Evolutionary conservation across 1,140 invertebrate species (phyloP).

Genomic region (Argopecten irradians): DNA sequence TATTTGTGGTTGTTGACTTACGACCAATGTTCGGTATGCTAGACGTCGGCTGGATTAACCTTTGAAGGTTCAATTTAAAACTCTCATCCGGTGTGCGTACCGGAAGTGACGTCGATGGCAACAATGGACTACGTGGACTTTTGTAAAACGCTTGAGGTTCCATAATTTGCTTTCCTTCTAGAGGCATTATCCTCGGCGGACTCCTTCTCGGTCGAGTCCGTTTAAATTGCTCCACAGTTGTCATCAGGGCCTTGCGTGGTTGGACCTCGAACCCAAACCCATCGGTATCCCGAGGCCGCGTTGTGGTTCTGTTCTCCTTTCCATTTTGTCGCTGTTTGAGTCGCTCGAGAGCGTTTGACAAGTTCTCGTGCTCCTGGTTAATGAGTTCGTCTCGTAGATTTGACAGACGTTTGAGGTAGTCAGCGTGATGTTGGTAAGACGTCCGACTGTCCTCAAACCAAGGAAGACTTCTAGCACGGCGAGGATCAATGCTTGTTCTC

Average conservation of each 20-base stretch:
- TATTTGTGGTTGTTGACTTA: constrained; percentile 50
- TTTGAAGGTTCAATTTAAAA: constrained; percentile 62
- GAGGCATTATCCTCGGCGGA: constrained; percentile 59
- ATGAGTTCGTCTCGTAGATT: constrained; percentile 65
- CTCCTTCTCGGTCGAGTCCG: constrained; percentile 62
- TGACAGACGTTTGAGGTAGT: constrained; percentile 67
- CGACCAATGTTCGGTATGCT: constrained; percentile 66
- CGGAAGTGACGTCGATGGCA: constrained; percentile 1
- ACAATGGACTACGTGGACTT: constrained; percentile 23
- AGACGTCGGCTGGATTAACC: constrained; percentile 60
- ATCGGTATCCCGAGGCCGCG: constrained; percentile 27
- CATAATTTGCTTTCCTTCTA: constrained; percentile 68
- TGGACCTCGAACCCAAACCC: constrained; percentile 22
- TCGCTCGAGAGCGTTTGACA: constrained; percentile 67
- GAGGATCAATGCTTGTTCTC: constrained; percentile 54
- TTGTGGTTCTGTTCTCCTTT: constrained; percentile 27
- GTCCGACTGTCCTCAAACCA: constrained; percentile 57
- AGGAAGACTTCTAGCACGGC: constrained; percentile 47
- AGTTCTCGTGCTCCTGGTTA: constrained; percentile 64
- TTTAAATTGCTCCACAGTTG: constrained; percentile 67
- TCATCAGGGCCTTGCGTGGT: constrained; percentile 53
- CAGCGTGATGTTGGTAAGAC: constrained; percentile 59
- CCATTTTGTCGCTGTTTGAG: constrained; percentile 54
- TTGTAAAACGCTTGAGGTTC: constrained; percentile 48
- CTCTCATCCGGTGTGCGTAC: constrained; percentile 56